Conservation (phyloP, 2,797 vertebrate genomes). For the Philypnodon macrostomus region DNA sequence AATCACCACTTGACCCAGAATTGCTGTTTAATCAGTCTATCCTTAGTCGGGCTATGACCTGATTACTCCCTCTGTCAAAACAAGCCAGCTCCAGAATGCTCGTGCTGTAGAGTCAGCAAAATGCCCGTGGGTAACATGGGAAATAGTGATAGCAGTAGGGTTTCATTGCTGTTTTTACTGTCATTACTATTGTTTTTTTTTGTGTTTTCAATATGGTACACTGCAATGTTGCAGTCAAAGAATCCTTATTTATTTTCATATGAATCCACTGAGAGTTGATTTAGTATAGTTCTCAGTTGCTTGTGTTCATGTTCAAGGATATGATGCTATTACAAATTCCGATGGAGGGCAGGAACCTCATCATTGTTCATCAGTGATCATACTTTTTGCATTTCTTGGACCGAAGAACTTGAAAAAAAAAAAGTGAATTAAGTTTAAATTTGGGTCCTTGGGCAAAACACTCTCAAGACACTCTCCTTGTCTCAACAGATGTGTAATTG, state of each 20-base stretch:
- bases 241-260: slow-evolving; percentile 67
- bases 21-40: slow-evolving; percentile 62
- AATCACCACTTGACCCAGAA: slow-evolving; percentile 71
- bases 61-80: slow-evolving; percentile 63
- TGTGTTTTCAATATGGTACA: slow-evolving; percentile 13
- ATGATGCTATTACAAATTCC: no score
- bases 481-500: no score
- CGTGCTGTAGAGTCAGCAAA: slow-evolving; percentile 61
- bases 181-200: no score
- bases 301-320: no score
- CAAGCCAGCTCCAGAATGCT: slow-evolving; percentile 57
- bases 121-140: slow-evolving; percentile 47
- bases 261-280: slow-evolving; percentile 28
- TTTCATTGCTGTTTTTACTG: slow-evolving; percentile 17
- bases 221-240: slow-evolving; percentile 37
- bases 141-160: slow-evolving; percentile 25
- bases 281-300: no score
- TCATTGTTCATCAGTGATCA: no score
- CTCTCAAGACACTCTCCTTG: no score
- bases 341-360: no score
- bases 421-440: no score
- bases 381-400: no score
- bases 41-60: slow-evolving; percentile 58
- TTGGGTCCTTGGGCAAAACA: no score
- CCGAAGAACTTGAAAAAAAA: no score